phyloP scores from a whole-genome alignment of 2,888 invertebrate species.

The Noctua janthina region DNA sequence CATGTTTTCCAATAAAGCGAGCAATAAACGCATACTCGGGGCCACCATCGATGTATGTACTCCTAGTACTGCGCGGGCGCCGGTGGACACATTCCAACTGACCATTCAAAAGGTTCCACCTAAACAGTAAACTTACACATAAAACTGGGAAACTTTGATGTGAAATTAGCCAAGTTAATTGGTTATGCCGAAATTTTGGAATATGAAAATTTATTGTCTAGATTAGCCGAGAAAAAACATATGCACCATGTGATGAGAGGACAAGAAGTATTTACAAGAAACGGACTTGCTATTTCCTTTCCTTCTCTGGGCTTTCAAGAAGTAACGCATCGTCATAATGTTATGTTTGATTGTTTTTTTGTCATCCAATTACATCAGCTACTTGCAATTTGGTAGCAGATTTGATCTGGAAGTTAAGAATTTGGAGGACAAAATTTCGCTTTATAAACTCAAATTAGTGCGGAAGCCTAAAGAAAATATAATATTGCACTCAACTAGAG shows the following conservation, averaged over 20 bases:
- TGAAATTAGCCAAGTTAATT: constrained; percentile 20
- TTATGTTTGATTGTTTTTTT: background rate
- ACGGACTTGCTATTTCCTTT: background rate
- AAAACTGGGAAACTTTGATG: constrained; percentile 7
- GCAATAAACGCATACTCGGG: constrained; percentile 81
- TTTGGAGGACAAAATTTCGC: too few relatives aligned
- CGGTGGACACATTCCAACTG: constrained; percentile 76
- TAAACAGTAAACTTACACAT: constrained; percentile 25
- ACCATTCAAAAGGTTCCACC: constrained; percentile 66
- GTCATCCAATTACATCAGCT: background rate
- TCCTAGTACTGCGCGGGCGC: constrained; percentile 56
- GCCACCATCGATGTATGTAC: constrained; percentile 69
- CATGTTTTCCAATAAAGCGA: constrained; percentile 85
- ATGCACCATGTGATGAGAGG: background rate
- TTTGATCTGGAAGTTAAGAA: background rate
- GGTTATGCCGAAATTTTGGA: background rate
- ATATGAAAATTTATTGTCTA: background rate
- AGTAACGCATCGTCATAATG: background rate
- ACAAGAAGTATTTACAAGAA: background rate
- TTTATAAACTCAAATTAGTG: background rate
- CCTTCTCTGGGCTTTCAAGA: background rate
- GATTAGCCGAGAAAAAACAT: too few relatives aligned
- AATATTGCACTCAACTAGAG: constrained; percentile 3
- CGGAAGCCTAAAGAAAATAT: constrained; percentile 4
- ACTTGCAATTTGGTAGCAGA: background rate